A percentile compares a stretch with the other conserved stretches of the same genome.
These are phyloP conservation scores for Ephialtes manifestator DNA, from an alignment of 2,888 invertebrate species.

Conservation along the genomic window DNA sequence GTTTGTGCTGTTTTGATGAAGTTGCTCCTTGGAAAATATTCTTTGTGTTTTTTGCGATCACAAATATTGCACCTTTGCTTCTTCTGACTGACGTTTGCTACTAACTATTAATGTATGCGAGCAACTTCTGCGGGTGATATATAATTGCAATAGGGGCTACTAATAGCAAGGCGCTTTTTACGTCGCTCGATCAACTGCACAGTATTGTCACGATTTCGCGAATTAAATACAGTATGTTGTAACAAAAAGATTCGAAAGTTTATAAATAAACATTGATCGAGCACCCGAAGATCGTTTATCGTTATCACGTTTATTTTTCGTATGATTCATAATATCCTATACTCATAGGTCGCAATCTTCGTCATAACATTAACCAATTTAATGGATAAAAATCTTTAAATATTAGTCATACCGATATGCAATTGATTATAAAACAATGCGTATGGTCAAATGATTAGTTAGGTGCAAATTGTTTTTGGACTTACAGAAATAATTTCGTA, in stretches of 20 bases:
- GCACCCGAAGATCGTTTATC: constrained; percentile 7
- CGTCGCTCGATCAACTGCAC: not conserved
- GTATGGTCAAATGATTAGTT: too few relatives aligned
- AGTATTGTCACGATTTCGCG: not conserved
- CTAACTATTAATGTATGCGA: not conserved
- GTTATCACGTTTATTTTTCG: not conserved
- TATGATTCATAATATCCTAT: not conserved
- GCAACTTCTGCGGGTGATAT: not conserved
- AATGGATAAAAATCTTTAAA: not conserved
- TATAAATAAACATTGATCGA: not conserved
- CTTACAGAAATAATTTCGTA: too few relatives aligned
- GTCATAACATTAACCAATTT: not conserved
- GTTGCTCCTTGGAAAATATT: not conserved
- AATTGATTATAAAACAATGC: not conserved
- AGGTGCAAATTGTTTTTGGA: too few relatives aligned
- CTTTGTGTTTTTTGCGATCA: not conserved
- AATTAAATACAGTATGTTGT: not conserved
- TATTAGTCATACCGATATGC: not conserved
- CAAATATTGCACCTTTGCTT: not conserved
- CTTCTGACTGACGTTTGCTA: not conserved
- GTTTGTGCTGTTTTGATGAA: not conserved
- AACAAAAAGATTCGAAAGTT: not conserved
- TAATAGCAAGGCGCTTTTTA: not conserved
- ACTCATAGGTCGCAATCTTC: not conserved
- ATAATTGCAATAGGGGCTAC: not conserved